Evolutionary conservation across 2,113 vertebrate genomes (phyloP).

Genomic region (Stigmatopora nigra): DNA sequence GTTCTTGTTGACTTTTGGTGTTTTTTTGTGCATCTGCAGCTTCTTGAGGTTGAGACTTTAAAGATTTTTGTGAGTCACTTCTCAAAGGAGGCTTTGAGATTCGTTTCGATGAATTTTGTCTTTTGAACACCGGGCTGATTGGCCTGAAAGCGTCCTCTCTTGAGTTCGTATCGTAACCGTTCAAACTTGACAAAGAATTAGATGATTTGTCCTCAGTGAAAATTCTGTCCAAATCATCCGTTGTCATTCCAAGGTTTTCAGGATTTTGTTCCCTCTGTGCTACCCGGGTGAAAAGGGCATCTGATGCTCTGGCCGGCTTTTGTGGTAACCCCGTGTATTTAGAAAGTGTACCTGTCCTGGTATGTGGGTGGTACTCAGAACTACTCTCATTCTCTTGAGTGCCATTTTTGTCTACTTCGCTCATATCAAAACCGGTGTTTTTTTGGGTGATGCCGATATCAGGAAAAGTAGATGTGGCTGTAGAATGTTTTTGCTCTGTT

Average conservation of each 20-base stretch:
- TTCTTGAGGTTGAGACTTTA: conserved; percentile 12
- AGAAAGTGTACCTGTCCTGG: conserved; percentile 26
- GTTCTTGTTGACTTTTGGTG: not conserved
- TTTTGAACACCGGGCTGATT: conserved; percentile 35
- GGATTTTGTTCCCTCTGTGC: conserved; percentile 23
- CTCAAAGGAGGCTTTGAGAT: conserved; percentile 16
- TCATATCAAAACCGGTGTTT: conserved; percentile 10
- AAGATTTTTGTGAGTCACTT: conserved; percentile 3
- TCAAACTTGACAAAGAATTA: conserved; percentile 40
- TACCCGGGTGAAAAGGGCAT: conserved; percentile 28
- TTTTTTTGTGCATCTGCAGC: conserved; percentile 7
- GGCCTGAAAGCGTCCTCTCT: conserved; percentile 4
- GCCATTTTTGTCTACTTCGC: conserved; percentile 14
- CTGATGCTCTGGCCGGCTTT: conserved; percentile 19
- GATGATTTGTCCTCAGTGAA: conserved; percentile 30
- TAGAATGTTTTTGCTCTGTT: conserved; percentile 23
- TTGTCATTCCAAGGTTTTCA: conserved; percentile 31
- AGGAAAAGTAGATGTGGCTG: conserved; percentile 1
- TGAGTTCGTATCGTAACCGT: conserved; percentile 14
- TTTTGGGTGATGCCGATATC: conserved; percentile 5
- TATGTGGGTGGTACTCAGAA: conserved; percentile 40
- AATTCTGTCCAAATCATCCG: conserved; percentile 43
- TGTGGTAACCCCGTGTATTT: conserved; percentile 44
- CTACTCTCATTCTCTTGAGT: conserved; percentile 3
- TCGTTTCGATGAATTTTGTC: conserved; percentile 37